Evolutionary conservation across 64 coral and sea anemone species (phyloP).

Genomic region (Montipora capricornis): DNA sequence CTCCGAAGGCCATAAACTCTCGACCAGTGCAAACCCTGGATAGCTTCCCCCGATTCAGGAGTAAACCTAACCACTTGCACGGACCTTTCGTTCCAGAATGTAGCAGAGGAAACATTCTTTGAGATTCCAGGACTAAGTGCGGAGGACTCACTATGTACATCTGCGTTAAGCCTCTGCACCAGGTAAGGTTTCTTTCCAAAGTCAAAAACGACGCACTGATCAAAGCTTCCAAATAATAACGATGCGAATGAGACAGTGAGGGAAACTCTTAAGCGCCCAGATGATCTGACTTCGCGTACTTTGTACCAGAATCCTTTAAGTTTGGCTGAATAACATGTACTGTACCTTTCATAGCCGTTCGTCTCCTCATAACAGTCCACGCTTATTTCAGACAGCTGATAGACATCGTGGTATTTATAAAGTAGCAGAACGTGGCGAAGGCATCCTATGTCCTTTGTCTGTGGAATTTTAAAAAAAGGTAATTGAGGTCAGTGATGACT

Average conservation of each 20-base stretch:
- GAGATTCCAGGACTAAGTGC: not conserved
- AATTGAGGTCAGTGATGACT: not conserved
- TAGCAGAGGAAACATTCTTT: not conserved
- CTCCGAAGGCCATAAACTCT: constrained; percentile 1
- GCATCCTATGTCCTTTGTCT: constrained; percentile 4
- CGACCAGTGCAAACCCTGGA: constrained; percentile 15
- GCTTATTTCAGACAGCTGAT: constrained; percentile 20
- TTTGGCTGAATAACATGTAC: constrained; percentile 2
- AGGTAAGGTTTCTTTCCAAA: constrained; percentile 65
- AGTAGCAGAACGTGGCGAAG: constrained; percentile 7
- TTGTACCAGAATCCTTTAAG: constrained; percentile 16
- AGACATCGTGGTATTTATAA: constrained; percentile 9
- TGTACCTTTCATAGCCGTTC: not conserved
- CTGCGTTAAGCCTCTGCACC: constrained; percentile 72
- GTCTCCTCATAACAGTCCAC: not conserved
- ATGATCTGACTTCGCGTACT: not conserved
- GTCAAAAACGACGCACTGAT: constrained; percentile 80
- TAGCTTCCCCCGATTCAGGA: constrained; percentile 1
- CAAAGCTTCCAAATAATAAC: constrained; percentile 65
- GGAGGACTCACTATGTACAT: constrained; percentile 17
- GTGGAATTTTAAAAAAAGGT: not conserved
- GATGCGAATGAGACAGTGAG: constrained; percentile 14
- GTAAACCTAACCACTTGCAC: constrained; percentile 32
- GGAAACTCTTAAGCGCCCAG: not conserved
- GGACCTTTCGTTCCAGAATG: constrained; percentile 16